Evolutionary conservation across 2,113 vertebrate species (phyloP).

Genomic region (Ancistrus triradiatus): DNA sequence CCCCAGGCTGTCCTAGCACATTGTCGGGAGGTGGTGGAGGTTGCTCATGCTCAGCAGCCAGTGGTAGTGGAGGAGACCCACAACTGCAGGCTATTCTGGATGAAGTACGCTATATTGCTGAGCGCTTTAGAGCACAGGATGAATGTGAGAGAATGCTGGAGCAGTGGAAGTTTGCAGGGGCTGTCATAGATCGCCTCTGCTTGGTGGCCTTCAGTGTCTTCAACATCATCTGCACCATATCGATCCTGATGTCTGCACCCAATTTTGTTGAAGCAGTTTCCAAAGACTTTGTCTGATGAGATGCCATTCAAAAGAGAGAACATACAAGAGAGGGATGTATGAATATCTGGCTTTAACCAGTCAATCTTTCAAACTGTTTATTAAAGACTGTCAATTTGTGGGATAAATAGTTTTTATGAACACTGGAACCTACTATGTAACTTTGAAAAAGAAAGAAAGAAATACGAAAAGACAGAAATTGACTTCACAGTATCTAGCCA

Average conservation of each 20-base stretch:
- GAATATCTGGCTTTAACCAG: conserved; percentile 9
- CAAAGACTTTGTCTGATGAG: conserved; percentile 73
- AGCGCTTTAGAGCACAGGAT: conserved; percentile 71
- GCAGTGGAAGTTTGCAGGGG: conserved; percentile 77
- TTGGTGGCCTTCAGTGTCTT: conserved; percentile 77
- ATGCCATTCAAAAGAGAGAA: not conserved
- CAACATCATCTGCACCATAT: conserved; percentile 79
- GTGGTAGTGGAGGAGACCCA: conserved; percentile 61
- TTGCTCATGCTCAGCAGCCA: conserved; percentile 42
- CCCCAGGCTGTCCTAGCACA: conserved; percentile 64
- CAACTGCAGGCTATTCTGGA: conserved; percentile 74
- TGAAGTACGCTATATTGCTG: conserved; percentile 72
- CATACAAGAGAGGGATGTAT: not conserved
- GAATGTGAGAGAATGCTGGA: conserved; percentile 58
- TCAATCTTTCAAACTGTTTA: conserved; percentile 14
- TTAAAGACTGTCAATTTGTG: not conserved
- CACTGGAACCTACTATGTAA: not conserved
- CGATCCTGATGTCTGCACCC: conserved; percentile 77
- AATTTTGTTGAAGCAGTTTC: conserved; percentile 75
- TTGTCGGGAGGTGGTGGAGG: conserved; percentile 72
- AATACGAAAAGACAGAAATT: conserved; percentile 7
- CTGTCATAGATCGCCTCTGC: conserved; percentile 74
- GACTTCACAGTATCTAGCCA: conserved; percentile 17
- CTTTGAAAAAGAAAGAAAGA: not conserved
- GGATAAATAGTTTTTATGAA: not conserved